These are phyloP conservation scores for Lasiommata megera DNA, from an alignment of 2,888 invertebrate species.

Conservation along the genomic window DNA sequence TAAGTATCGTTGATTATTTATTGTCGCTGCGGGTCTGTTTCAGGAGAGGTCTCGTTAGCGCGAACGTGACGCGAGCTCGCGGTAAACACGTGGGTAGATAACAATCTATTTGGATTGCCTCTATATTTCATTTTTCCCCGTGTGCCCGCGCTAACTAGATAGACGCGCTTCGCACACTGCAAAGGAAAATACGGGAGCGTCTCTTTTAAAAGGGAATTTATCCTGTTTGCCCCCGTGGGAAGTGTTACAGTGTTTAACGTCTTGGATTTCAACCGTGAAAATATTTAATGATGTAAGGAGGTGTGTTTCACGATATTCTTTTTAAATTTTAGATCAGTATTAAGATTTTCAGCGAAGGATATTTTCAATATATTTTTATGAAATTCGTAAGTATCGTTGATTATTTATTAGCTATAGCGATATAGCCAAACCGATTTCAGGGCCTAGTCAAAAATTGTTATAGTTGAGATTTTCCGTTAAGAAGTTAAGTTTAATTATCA, in stretches of 20 bases:
- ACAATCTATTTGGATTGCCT: slow-evolving; percentile 82
- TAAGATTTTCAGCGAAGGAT: too few relatives aligned
- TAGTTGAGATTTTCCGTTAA: too few relatives aligned
- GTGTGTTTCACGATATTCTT: background rate
- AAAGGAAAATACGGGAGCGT: slow-evolving; percentile 70
- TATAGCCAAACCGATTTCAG: too few relatives aligned
- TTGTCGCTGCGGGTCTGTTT: slow-evolving; percentile 56
- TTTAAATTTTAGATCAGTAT: too few relatives aligned
- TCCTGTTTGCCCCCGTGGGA: slow-evolving; percentile 29
- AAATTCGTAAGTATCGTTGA: too few relatives aligned
- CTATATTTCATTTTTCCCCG: slow-evolving; percentile 81
- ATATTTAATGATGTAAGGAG: slow-evolving; percentile 14
- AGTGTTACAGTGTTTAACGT: slow-evolving; percentile 27
- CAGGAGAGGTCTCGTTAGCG: slow-evolving; percentile 69
- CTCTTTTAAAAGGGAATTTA: slow-evolving; percentile 54
- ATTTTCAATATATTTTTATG: too few relatives aligned
- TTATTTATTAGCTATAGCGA: too few relatives aligned
- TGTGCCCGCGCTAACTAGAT: slow-evolving; percentile 75
- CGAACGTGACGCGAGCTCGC: slow-evolving; percentile 65
- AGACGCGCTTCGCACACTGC: slow-evolving; percentile 59
- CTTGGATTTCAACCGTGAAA: slow-evolving; percentile 17
- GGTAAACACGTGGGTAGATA: slow-evolving; percentile 81
- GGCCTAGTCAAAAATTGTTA: too few relatives aligned
- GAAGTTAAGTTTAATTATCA: too few relatives aligned
- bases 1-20: too few relatives aligned